Evolutionary conservation across 2,797 vertebrate genomes (phyloP).

Genomic region (Lophotriccus pileatus): DNA sequence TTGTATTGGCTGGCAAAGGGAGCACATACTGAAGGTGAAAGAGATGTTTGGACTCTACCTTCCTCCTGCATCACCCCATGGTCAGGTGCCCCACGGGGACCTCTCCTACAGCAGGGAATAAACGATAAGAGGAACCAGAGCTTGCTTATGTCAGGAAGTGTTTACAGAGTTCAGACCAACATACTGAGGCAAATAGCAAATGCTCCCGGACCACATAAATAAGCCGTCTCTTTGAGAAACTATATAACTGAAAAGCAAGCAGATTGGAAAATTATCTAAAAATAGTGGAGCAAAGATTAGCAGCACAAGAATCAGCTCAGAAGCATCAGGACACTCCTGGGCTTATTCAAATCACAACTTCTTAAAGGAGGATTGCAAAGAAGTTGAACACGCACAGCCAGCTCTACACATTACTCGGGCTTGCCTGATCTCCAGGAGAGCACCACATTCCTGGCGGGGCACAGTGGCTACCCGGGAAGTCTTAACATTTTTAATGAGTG

Average conservation of each 20-base stretch:
- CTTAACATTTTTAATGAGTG: constrained; percentile 28
- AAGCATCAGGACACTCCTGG: constrained; percentile 31
- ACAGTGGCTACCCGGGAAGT: neutral
- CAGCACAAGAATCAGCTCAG: constrained; percentile 24
- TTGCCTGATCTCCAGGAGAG: neutral
- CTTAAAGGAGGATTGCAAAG: constrained; percentile 8
- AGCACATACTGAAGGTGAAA: neutral
- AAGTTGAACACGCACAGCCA: neutral
- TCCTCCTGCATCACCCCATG: neutral
- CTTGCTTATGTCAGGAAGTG: neutral
- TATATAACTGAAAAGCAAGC: neutral
- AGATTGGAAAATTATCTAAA: constrained; percentile 45
- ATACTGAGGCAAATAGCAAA: neutral
- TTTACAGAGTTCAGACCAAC: neutral
- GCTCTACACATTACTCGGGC: neutral
- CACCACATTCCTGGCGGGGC: neutral
- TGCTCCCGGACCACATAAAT: neutral
- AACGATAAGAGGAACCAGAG: neutral
- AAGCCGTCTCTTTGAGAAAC: neutral
- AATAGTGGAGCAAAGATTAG: constrained; percentile 53
- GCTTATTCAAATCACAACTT: constrained; percentile 28
- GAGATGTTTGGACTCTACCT: neutral
- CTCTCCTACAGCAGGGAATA: neutral
- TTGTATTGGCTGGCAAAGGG: rapidly evolving
- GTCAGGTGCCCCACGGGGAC: rapidly evolving